Evolutionary conservation across 2,113 vertebrate species (phyloP).

Genomic region (Megaptera novaeangliae): DNA sequence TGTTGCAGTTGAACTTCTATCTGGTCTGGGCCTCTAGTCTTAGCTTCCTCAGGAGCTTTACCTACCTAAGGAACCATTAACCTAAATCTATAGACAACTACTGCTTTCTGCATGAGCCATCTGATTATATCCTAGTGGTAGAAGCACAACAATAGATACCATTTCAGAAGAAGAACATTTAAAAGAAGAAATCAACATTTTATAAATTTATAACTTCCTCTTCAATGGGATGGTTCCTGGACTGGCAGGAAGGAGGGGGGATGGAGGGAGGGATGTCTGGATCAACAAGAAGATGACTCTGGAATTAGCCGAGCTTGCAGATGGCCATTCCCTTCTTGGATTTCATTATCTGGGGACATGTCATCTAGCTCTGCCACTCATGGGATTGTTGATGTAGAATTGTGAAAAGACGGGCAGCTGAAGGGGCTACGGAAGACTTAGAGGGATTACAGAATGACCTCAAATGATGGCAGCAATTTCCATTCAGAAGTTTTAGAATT

Average conservation of each 20-base stretch:
- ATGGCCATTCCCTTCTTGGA: slow-evolving; percentile 34
- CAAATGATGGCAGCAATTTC: slow-evolving; percentile 60
- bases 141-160: neutral
- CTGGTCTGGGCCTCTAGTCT: neutral
- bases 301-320: slow-evolving; percentile 30
- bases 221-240: slow-evolving; percentile 18
- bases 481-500: slow-evolving; percentile 63
- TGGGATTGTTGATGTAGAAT: slow-evolving; percentile 56
- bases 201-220: slow-evolving; percentile 13
- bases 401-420: slow-evolving; percentile 60
- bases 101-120: neutral
- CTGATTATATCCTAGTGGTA: neutral
- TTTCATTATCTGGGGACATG: slow-evolving; percentile 57
- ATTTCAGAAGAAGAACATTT: neutral
- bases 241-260: neutral
- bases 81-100: neutral
- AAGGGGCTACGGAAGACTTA: slow-evolving; percentile 49
- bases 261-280: slow-evolving; percentile 31
- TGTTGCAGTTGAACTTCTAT: neutral
- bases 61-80: neutral
- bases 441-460: slow-evolving; percentile 49
- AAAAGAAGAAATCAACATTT: neutral
- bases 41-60: neutral
- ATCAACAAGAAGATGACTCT: neutral
- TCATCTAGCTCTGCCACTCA: slow-evolving; percentile 43